A percentile compares a stretch with the other conserved stretches of the same genome.
phyloP scores from a whole-genome alignment of 2,888 invertebrate genomes.

The Mechanitis messenoides region DNA sequence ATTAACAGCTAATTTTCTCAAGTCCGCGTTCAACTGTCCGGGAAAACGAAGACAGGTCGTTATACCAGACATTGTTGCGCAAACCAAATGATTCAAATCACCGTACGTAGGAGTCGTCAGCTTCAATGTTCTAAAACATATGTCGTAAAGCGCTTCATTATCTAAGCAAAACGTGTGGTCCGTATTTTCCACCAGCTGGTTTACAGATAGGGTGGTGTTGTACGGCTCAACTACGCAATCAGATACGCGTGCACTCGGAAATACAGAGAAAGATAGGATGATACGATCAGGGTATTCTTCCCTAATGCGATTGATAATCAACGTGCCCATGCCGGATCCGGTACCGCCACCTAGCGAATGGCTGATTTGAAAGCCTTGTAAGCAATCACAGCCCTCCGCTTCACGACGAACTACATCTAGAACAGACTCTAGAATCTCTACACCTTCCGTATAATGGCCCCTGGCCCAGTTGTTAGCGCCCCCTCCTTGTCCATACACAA shows the following conservation, averaged over 20 bases:
- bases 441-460: conserved; percentile 84
- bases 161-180: conserved; percentile 82
- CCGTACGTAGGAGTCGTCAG: conserved; percentile 86
- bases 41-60: conserved; percentile 66
- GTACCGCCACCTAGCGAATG: conserved; percentile 86
- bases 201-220: conserved; percentile 81
- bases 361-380: conserved; percentile 79
- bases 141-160: conserved; percentile 86
- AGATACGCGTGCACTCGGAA: conserved; percentile 84
- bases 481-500: conserved; percentile 79
- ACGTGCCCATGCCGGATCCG: conserved; percentile 84
- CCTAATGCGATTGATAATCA: conserved; percentile 81
- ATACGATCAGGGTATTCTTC: conserved; percentile 86
- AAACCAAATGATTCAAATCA: conserved; percentile 79
- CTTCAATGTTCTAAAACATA: conserved; percentile 85
- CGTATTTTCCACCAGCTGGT: conserved; percentile 84
- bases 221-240: conserved; percentile 81
- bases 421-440: conserved; percentile 78
- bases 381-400: conserved; percentile 82
- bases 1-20: conserved; percentile 70
- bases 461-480: conserved; percentile 79
- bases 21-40: conserved; percentile 82
- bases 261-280: conserved; percentile 82
- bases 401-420: conserved; percentile 77
- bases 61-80: conserved; percentile 65